These are phyloP conservation scores for Harpagoxenus sublaevis DNA, from an alignment of 2,888 invertebrate species.

Conservation along the genomic window DNA sequence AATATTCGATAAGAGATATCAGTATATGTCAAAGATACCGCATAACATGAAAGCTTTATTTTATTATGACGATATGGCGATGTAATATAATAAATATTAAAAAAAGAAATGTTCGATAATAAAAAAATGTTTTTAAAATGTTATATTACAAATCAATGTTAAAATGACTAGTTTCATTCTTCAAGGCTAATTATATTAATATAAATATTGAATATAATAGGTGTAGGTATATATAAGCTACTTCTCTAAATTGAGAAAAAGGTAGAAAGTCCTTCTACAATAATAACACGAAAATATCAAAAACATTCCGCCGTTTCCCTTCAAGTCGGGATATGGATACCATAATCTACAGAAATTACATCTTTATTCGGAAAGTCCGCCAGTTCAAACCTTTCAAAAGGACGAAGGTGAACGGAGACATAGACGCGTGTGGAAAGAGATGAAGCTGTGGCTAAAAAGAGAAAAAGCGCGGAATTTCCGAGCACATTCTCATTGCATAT, in stretches of 20 bases:
- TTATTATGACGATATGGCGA: not conserved
- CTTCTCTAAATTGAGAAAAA: not conserved
- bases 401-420: not conserved
- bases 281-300: not conserved
- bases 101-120: not conserved
- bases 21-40: not conserved
- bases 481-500: slow-evolving; percentile 77
- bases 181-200: not conserved
- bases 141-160: not conserved
- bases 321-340: not conserved
- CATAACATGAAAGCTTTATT: not conserved
- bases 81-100: not conserved
- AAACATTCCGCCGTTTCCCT: not conserved
- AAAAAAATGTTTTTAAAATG: not conserved
- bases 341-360: slow-evolving; percentile 41
- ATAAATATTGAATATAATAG: not conserved
- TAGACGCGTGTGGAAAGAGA: slow-evolving; percentile 15
- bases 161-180: not conserved
- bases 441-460: slow-evolving; percentile 50
- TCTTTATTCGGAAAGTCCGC: slow-evolving; percentile 20
- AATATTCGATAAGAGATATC: not conserved
- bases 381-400: slow-evolving; percentile 14
- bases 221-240: not conserved
- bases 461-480: slow-evolving; percentile 50
- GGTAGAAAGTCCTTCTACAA: not conserved